Evolutionary conservation across 2,113 vertebrate genomes (phyloP), one percentile per base, ranked within the genome.

Genomic region (Acrocephalus arundinaceus): DNA sequence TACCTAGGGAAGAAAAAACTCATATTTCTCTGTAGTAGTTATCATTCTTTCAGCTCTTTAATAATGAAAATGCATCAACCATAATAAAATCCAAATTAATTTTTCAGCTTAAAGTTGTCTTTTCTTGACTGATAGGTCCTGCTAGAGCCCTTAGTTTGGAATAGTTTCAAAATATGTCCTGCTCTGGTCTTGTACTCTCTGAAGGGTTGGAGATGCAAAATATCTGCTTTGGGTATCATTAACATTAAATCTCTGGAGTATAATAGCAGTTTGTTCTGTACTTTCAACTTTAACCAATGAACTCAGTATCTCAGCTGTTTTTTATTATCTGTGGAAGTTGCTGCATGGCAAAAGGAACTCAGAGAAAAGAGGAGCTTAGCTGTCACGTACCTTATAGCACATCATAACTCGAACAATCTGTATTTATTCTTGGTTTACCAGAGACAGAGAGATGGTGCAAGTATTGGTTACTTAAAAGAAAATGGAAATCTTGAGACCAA

Each of bases 321-420:
- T 90, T 68, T 94, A 89, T 97, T 95, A 92, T 74, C 77, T 75
- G 10, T 63, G 57, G 48, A 91, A 92, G 89, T 39, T 48, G 72
- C 65, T 82, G 73, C 45, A 85, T 18, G 68, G 70, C 79, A 72
- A 74, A 90, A 92, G 52, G 45, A 83, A 63, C 55, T 16, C 10
- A 0, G 48, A 67, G 59, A 68, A 82, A 51, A 77, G 74, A 74
- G 51, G 3, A 73, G 15, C 27, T 78, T 75, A 81, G 52, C 68
- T 82, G 92, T 68, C 73, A 59, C 0, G 2, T 77, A 84, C 52
- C 57, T 73, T 78, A 57, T 7, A 87, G 45, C 45, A 85, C 52
- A 61, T 87, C 39, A 15, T 67, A 93, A 65, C 39, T 49, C 51
- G 59, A 65, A 23, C 18, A 55, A 39, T 48, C 62, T 84, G 67